Conservation (phyloP, 2,113 vertebrate species). For the Pteruthius melanotis region DNA sequence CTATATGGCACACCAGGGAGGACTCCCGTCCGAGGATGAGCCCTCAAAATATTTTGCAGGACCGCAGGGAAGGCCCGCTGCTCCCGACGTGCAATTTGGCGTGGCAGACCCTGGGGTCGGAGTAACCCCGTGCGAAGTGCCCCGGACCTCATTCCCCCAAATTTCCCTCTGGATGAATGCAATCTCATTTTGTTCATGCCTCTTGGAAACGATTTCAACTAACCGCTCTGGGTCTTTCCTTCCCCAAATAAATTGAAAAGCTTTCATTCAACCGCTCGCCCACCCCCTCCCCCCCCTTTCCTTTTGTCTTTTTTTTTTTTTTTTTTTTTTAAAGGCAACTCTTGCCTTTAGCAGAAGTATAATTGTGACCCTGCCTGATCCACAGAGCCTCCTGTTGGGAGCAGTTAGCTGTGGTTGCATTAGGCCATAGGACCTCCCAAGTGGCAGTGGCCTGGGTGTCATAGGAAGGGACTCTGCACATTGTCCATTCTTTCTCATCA, state of each 20-base stretch:
- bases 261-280: neutral
- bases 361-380: slow-evolving; percentile 74
- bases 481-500: slow-evolving; percentile 46
- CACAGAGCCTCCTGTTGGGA: slow-evolving; percentile 68
- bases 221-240: neutral
- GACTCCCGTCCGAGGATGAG: neutral
- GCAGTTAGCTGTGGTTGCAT: slow-evolving; percentile 57
- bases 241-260: slow-evolving; percentile 20
- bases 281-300: neutral
- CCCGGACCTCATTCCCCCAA: neutral
- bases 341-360: slow-evolving; percentile 67
- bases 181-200: slow-evolving; percentile 2
- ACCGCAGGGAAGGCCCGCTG: too few relatives aligned
- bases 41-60: fast-evolving
- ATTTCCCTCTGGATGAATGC: neutral
- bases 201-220: slow-evolving; percentile 24
- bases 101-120: neutral
- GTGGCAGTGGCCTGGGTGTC: slow-evolving; percentile 72
- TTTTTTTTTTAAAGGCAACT: neutral
- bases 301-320: neutral
- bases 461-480: slow-evolving; percentile 58
- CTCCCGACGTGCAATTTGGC: fast-evolving
- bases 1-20: neutral
- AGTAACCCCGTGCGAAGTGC: fast-evolving
- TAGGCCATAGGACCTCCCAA: slow-evolving; percentile 79